phyloP scores from a whole-genome alignment of 2,888 invertebrate genomes.

The Drosophila anomalata region DNA sequence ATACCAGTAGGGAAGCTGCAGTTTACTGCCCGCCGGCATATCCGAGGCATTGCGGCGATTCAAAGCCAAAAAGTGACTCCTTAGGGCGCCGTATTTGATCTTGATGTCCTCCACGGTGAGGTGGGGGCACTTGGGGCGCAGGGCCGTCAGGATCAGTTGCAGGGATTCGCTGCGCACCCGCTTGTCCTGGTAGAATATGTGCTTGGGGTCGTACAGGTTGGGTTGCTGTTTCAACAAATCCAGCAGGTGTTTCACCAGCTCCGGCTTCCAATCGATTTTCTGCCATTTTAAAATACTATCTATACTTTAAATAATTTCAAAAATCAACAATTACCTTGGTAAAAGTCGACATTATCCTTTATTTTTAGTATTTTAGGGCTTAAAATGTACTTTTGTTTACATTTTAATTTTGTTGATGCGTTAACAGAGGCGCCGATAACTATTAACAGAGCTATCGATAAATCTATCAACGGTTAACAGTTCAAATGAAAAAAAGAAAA shows the following conservation, averaged over 20 bases:
- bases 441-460: background rate
- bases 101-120: background rate
- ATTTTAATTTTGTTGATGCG: background rate
- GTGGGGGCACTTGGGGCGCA: background rate
- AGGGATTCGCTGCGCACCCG: background rate
- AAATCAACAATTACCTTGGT: background rate
- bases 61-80: background rate
- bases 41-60: background rate
- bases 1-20: constrained; percentile 5
- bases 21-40: background rate
- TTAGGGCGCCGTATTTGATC: background rate
- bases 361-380: background rate
- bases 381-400: background rate
- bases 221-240: background rate
- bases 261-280: constrained; percentile 6
- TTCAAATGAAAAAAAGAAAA: background rate
- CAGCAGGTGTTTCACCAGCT: background rate
- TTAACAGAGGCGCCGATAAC: background rate
- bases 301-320: background rate
- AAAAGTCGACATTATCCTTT: background rate
- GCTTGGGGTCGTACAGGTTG: background rate
- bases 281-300: background rate
- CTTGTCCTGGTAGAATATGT: background rate
- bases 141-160: background rate
- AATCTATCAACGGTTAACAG: background rate